These are phyloP conservation scores for Drosophila truncata DNA, from an alignment of 1,140 invertebrate species.

Conservation along the genomic window DNA sequence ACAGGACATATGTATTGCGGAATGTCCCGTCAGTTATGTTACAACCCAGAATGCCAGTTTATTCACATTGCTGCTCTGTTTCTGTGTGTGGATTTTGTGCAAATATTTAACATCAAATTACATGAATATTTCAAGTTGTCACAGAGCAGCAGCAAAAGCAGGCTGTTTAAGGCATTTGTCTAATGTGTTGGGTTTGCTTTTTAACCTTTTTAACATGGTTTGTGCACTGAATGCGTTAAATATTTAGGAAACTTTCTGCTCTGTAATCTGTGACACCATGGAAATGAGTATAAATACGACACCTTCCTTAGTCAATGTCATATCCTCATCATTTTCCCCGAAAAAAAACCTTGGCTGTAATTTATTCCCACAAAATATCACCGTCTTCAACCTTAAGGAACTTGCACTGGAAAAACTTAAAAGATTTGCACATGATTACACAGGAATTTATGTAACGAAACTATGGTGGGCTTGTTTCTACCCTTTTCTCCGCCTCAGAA, in stretches of 20 bases:
- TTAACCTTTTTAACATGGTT: not conserved
- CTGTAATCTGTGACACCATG: not conserved
- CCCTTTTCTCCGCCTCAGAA: not conserved
- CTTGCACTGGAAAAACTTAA: conserved; percentile 7
- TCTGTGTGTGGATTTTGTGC: not conserved
- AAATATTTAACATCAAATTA: conserved; percentile 22
- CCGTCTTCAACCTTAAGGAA: not conserved
- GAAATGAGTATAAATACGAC: not conserved
- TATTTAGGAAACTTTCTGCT: not conserved
- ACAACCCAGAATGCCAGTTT: not conserved
- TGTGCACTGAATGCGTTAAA: not conserved
- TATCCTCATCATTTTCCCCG: not conserved
- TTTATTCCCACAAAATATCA: conserved; percentile 10
- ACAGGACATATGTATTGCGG: conserved; percentile 17
- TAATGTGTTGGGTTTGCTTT: not conserved
- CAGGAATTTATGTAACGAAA: conserved; percentile 1
- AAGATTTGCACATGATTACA: conserved; percentile 19
- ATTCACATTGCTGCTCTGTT: conserved; percentile 4
- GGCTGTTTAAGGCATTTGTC: not conserved
- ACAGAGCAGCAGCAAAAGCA: not conserved
- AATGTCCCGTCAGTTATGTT: conserved; percentile 9
- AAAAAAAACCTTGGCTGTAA: not conserved
- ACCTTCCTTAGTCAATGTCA: not conserved
- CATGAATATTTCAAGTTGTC: conserved; percentile 20
- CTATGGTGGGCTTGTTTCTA: not conserved